Evolutionary conservation across 2,888 invertebrate genomes (phyloP), one percentile per base, ranked within the genome.

Genomic region (Eretmocerus hayati): DNA sequence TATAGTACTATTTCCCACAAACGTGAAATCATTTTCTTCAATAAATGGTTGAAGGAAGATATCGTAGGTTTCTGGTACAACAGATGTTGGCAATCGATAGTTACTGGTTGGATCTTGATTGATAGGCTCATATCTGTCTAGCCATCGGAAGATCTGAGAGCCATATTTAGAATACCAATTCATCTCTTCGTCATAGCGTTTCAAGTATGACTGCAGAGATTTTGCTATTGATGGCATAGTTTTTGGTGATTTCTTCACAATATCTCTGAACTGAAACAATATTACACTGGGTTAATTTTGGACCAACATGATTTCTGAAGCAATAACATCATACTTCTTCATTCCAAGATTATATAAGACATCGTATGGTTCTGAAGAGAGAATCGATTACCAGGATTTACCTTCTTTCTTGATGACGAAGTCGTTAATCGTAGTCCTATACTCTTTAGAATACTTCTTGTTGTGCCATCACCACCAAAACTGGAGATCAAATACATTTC

Each of bases 1-100:
- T 18, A 80, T 79, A 3, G 63, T 58, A 2, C 76, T 76, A 13
- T 63, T 62, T 2, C 80, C 80, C 1, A 54, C 59, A 57, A 79
- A 80, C 1, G 33, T 58, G 20, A 71, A 67, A 0, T 66, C 66
- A 0, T 62, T 60, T 31, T 74, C 71, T 32, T 67, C 65, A 0
- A 81, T 76, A 39, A 78, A 61, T 0, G 81, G 70, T 53, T 64
- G 70, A 0, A 81, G 65, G 18, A 66, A 63, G 23, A 81, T 71
- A 43, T 76, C 75, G 59, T 80, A 82, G 55, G 72, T 72, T 1
- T 67, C 67, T 0, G 81, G 81, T 21, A 35, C 42, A 2, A 45
- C 42, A 35, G 15, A 70, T 2, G 67, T 72, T 0, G 82, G 80
- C 2, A 84, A 69, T 0, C 80, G 73, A 62, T 80, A 80, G 5